These are phyloP conservation scores for Drosophila kepulauana DNA, from an alignment of 1,140 invertebrate genomes.

Conservation along the genomic window DNA sequence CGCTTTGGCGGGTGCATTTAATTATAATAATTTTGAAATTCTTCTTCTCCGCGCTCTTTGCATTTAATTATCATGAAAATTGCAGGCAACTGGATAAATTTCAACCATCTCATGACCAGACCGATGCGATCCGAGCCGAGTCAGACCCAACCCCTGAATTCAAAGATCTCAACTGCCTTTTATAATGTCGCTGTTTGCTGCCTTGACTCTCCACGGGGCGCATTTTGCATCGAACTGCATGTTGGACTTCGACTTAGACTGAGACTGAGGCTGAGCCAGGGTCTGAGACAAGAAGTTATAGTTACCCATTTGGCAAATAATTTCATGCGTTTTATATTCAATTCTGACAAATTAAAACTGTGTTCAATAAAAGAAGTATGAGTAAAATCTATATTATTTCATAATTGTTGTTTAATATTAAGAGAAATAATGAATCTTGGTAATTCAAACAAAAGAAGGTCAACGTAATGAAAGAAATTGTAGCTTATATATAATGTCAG, in stretches of 20 bases:
- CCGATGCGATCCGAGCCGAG: too few species aligned
- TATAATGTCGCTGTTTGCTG: slow-evolving; percentile 41
- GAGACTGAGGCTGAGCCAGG: not conserved
- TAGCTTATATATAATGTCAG: too few species aligned
- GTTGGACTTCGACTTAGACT: too few species aligned
- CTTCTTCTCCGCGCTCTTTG: slow-evolving; percentile 52
- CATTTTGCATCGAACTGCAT: slow-evolving; percentile 17
- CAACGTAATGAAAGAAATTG: too few species aligned
- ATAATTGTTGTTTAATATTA: too few species aligned
- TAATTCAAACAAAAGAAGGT: too few species aligned
- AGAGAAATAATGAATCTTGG: too few species aligned
- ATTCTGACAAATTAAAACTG: not conserved
- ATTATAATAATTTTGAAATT: slow-evolving; percentile 77
- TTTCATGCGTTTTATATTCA: slow-evolving; percentile 66
- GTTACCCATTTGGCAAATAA: slow-evolving; percentile 58
- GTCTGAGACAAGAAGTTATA: not conserved
- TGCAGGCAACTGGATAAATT: slow-evolving; percentile 59
- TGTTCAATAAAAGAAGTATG: too few species aligned
- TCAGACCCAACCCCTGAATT: slow-evolving; percentile 6
- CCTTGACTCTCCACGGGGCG: slow-evolving; percentile 31
- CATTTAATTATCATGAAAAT: slow-evolving; percentile 81
- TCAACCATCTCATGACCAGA: slow-evolving; percentile 25
- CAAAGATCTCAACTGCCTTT: slow-evolving; percentile 27
- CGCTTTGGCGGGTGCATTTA: slow-evolving; percentile 81
- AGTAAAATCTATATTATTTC: too few species aligned